Evolutionary conservation across 2,888 invertebrate species (phyloP).

Genomic region (Amitus sp.): DNA sequence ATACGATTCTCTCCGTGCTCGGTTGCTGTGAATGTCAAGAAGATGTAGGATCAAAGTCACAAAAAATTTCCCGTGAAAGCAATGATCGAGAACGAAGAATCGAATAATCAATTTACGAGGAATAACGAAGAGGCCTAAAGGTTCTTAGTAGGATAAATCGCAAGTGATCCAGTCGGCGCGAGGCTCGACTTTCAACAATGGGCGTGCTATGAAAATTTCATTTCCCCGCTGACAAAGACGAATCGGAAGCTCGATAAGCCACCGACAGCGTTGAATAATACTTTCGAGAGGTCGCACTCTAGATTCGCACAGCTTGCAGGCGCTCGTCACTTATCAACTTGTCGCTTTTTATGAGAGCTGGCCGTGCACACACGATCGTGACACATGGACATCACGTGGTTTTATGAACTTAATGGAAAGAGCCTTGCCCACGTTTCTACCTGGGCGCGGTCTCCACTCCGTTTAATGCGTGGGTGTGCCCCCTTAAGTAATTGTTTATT

Average conservation of each 20-base stretch:
- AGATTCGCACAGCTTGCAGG: conserved; percentile 22
- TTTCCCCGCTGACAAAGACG: conserved; percentile 37
- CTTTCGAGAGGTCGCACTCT: conserved; percentile 33
- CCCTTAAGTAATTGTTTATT: conserved; percentile 65
- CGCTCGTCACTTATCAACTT: conserved; percentile 34
- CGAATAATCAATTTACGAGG: too few relatives aligned
- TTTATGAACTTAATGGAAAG: conserved; percentile 37
- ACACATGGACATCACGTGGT: conserved; percentile 33
- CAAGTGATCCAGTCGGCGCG: neutral
- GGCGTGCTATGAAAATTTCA: conserved; percentile 36
- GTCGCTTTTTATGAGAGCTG: conserved; percentile 38
- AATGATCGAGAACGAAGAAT: too few relatives aligned
- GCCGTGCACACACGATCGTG: conserved; percentile 34
- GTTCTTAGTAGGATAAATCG: neutral
- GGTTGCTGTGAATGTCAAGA: too few relatives aligned
- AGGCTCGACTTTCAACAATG: conserved; percentile 28
- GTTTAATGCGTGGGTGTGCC: conserved; percentile 63
- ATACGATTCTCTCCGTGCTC: too few relatives aligned
- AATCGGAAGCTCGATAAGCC: conserved; percentile 37
- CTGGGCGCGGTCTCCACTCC: conserved; percentile 62
- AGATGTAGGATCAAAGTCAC: too few relatives aligned
- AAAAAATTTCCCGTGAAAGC: too few relatives aligned
- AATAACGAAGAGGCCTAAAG: neutral
- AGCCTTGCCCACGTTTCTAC: conserved; percentile 50
- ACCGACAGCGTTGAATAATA: conserved; percentile 36